Percentiles rank a stretch among this genome's conserved stretches.
Conservation (phyloP, 2,888 invertebrate genomes). For the Linyphia triangularis region DNA sequence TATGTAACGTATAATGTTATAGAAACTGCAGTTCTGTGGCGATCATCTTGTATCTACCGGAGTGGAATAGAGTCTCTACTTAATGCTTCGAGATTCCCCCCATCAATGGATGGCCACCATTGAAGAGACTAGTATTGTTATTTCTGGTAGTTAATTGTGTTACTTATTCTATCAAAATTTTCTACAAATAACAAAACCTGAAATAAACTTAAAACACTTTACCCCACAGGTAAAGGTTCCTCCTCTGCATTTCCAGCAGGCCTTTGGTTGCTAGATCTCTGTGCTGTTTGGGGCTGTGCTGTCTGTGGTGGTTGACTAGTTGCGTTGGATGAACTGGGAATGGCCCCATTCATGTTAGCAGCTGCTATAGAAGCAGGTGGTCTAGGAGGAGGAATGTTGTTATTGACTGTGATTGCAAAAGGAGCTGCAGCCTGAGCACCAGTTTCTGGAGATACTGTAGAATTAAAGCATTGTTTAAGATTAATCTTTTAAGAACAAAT, state of each 20-base stretch:
- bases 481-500: neutral
- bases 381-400: constrained; percentile 34
- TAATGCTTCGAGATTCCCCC: no score
- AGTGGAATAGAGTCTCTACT: no score
- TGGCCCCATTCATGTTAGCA: constrained; percentile 61
- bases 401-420: constrained; percentile 62
- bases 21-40: no score
- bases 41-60: no score
- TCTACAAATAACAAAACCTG: no score
- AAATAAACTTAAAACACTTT: constrained; percentile 69
- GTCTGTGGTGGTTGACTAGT: constrained; percentile 65
- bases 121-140: no score
- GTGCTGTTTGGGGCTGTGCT: constrained; percentile 44
- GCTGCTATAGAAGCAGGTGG: constrained; percentile 50
- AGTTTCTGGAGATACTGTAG: constrained; percentile 65
- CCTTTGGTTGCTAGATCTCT: constrained; percentile 55
- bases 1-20: no score
- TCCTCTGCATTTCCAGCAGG: constrained; percentile 80
- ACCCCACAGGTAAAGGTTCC: constrained; percentile 92
- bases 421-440: constrained; percentile 42
- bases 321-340: constrained; percentile 58
- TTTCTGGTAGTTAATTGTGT: no score
- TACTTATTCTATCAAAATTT: no score
- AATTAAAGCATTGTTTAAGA: no score
- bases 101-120: no score